Conservation (phyloP, 2,113 vertebrate genomes). For the Etheostoma cragini region DNA sequence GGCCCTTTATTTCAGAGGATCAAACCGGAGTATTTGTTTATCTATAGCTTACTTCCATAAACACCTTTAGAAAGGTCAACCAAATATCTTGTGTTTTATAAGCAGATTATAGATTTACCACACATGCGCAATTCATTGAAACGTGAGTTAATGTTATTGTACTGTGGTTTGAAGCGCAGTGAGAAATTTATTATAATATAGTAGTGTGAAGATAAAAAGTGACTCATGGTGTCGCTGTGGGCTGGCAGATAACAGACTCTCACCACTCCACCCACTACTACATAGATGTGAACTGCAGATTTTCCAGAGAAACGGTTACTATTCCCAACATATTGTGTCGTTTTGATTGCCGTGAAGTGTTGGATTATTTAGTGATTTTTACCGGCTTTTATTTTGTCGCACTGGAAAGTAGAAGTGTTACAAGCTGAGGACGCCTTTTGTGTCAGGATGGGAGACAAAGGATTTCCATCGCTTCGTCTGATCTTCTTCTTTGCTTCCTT, state of each 20-base stretch:
- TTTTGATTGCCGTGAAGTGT: not conserved
- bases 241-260: not conserved
- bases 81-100: no score
- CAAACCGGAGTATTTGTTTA: no score
- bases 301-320: not conserved
- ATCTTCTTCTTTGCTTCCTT: conserved; percentile 22
- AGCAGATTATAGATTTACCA: no score
- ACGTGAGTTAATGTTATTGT: not conserved
- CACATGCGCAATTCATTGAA: not conserved
- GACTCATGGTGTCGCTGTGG: conserved; percentile 54
- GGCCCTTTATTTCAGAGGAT: no score
- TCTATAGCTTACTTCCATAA: no score
- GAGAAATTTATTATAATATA: not conserved
- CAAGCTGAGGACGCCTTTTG: not conserved
- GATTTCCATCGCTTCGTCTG: not conserved
- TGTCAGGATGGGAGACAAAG: conserved; percentile 28
- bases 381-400: not conserved
- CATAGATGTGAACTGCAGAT: not conserved
- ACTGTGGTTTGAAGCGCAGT: not conserved
- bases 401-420: not conserved
- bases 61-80: no score
- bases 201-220: not conserved
- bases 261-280: conserved; percentile 27
- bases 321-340: not conserved
- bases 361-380: not conserved